A percentile compares a stretch with the other conserved stretches of the same genome.
Evolutionary conservation across 2,888 invertebrate genomes (phyloP).

Genomic region (Agrochola lychnidis): DNA sequence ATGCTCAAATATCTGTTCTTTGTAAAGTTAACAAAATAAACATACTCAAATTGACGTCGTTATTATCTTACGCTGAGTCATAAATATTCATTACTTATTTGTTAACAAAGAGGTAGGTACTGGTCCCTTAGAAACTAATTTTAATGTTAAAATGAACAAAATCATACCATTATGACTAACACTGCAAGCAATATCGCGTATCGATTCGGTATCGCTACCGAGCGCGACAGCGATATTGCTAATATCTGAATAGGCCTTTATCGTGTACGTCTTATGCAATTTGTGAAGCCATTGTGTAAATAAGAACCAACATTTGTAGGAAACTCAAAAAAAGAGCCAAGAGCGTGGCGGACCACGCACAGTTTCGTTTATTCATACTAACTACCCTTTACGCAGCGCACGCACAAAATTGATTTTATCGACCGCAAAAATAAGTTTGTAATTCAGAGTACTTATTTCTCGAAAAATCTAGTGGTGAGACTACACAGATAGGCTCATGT

Average conservation of each 20-base stretch:
- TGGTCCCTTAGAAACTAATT: slow-evolving; percentile 5
- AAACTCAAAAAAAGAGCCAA: not conserved
- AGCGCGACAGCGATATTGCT: too few relatives aligned
- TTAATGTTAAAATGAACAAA: slow-evolving; percentile 5
- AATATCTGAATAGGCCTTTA: not conserved
- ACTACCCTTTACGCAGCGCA: not conserved
- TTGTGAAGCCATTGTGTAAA: not conserved
- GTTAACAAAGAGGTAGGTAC: slow-evolving; percentile 1
- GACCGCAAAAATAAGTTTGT: not conserved
- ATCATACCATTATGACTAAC: not conserved
- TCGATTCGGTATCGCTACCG: too few relatives aligned
- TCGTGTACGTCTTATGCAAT: not conserved
- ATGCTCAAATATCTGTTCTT: not conserved
- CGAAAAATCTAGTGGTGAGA: not conserved
- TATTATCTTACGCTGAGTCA: slow-evolving; percentile 11
- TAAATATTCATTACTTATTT: slow-evolving; percentile 15
- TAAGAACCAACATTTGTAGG: not conserved
- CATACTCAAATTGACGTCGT: not conserved
- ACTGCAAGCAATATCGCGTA: too few relatives aligned
- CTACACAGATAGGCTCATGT: not conserved
- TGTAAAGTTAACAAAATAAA: slow-evolving; percentile 7
- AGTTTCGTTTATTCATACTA: not conserved
- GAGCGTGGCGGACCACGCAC: not conserved
- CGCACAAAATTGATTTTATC: not conserved
- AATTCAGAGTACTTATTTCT: not conserved